Evolutionary conservation across 2,888 invertebrate species (phyloP).

Genomic region (Corbicula japonica): DNA sequence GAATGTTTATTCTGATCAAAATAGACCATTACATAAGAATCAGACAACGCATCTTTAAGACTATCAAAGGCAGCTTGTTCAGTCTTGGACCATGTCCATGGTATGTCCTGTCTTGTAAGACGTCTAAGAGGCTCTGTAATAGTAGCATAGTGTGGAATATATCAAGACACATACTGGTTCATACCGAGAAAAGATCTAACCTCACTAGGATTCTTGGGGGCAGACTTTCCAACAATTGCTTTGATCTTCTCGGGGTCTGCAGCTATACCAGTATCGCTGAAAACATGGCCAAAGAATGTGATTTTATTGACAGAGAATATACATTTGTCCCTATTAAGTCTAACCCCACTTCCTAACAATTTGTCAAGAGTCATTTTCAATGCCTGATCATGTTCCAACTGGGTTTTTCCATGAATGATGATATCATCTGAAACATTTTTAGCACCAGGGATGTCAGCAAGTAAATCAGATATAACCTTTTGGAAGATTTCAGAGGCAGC

Average conservation of each 20-base stretch:
- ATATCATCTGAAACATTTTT: conserved; percentile 37
- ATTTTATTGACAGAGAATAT: conserved; percentile 44
- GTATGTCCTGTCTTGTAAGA: conserved; percentile 55
- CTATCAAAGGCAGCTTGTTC: conserved; percentile 57
- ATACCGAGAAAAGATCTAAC: conserved; percentile 53
- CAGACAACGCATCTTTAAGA: conserved; percentile 51
- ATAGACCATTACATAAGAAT: conserved; percentile 56
- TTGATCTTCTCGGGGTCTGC: too few relatives aligned
- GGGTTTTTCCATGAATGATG: conserved; percentile 35
- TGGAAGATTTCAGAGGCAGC: too few relatives aligned
- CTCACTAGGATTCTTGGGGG: conserved; percentile 27
- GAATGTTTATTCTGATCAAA: conserved; percentile 60
- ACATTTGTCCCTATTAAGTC: conserved; percentile 38
- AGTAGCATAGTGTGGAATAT: conserved; percentile 52
- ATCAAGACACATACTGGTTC: conserved; percentile 45
- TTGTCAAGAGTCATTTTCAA: conserved; percentile 32
- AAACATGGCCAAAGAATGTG: conserved; percentile 50
- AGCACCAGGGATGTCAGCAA: conserved; percentile 34
- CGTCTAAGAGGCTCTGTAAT: conserved; percentile 59
- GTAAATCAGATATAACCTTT: too few relatives aligned
- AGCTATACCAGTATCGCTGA: conserved; percentile 33
- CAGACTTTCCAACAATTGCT: conserved; percentile 22
- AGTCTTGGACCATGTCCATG: conserved; percentile 54
- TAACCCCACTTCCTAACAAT: conserved; percentile 22
- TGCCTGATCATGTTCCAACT: conserved; percentile 34